Evolutionary conservation across 2,888 invertebrate genomes (phyloP).

Genomic region (Hymenopus coronatus): DNA sequence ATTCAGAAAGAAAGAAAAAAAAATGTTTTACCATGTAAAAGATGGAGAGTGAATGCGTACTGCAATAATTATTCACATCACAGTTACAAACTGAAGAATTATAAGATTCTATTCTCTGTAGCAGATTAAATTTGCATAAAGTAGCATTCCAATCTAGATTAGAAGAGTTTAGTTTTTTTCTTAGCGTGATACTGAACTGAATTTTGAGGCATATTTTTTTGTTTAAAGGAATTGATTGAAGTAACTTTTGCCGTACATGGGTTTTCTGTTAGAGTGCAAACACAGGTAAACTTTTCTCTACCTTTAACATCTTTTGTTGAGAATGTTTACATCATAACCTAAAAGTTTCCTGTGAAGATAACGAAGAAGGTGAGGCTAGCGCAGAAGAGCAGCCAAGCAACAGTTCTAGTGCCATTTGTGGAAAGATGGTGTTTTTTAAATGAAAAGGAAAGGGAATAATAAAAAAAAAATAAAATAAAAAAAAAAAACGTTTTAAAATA

Average conservation of each 20-base stretch:
- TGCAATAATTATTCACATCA: not conserved
- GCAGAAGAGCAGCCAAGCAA: slow-evolving; percentile 36
- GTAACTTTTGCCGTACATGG: not conserved
- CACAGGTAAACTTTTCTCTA: not conserved
- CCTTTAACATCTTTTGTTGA: not conserved
- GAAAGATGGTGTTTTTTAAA: slow-evolving; percentile 46
- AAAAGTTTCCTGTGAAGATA: not conserved
- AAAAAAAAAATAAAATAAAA: not conserved
- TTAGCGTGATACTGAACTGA: not conserved
- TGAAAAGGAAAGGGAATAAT: slow-evolving; percentile 46
- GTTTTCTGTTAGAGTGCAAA: not conserved
- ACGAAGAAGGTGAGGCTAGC: slow-evolving; percentile 34
- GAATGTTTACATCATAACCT: not conserved
- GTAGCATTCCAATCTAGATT: not conserved
- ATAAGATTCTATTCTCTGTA: not conserved
- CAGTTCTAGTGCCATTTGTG: slow-evolving; percentile 57
- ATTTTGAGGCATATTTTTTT: not conserved
- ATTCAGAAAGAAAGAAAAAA: not conserved
- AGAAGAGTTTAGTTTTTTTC: not conserved
- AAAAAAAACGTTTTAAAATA: slow-evolving; percentile 44
- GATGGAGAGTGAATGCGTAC: not conserved
- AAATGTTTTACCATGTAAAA: not conserved
- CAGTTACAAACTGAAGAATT: not conserved
- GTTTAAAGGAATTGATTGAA: not conserved
- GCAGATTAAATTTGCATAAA: not conserved